Percentiles rank a stretch among this genome's conserved stretches.
phyloP scores from a whole-genome alignment of 2,888 invertebrate genomes.

The Oscheius sp. region DNA sequence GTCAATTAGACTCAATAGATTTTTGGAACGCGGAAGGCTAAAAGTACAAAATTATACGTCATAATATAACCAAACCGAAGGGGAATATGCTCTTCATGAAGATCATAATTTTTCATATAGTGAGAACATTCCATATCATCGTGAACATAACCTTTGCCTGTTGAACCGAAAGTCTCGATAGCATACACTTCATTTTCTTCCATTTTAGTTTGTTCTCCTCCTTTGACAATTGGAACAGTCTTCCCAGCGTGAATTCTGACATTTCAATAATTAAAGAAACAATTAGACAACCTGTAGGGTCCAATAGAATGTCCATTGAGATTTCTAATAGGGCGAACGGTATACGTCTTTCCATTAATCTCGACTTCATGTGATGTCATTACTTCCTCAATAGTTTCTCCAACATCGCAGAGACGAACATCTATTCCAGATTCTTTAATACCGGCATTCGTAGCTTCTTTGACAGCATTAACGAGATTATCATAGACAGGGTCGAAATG shows the following conservation, averaged over 20 bases:
- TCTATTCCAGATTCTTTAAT: slow-evolving; percentile 95
- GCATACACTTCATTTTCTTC: slow-evolving; percentile 87
- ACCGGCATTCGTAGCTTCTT: slow-evolving; percentile 97
- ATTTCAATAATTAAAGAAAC: neutral
- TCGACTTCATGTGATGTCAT: slow-evolving; percentile 99
- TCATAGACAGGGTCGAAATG: slow-evolving; percentile 97
- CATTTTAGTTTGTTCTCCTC: slow-evolving; percentile 96
- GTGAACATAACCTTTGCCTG: slow-evolving; percentile 88
- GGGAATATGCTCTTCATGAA: slow-evolving; percentile 83
- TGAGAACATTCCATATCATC: slow-evolving; percentile 99
- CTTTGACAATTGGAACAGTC: slow-evolving; percentile 98
- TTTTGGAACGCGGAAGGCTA: slow-evolving; percentile 90
- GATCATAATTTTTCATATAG: slow-evolving; percentile 99
- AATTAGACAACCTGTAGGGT: slow-evolving; percentile 81
- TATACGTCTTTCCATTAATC: slow-evolving; percentile 93
- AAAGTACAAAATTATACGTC: slow-evolving; percentile 24
- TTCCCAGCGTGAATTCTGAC: slow-evolving; percentile 85
- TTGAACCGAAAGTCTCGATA: slow-evolving; percentile 98
- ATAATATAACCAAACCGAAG: slow-evolving; percentile 79
- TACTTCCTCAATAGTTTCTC: slow-evolving; percentile 94
- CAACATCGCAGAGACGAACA: slow-evolving; percentile 95
- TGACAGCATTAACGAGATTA: slow-evolving; percentile 90
- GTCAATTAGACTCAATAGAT: slow-evolving; percentile 89
- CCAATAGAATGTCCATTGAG: slow-evolving; percentile 99
- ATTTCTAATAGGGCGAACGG: slow-evolving; percentile 93